Evolutionary conservation across 2,113 vertebrate genomes (phyloP).

Genomic region (Lasiurus cinereus): DNA sequence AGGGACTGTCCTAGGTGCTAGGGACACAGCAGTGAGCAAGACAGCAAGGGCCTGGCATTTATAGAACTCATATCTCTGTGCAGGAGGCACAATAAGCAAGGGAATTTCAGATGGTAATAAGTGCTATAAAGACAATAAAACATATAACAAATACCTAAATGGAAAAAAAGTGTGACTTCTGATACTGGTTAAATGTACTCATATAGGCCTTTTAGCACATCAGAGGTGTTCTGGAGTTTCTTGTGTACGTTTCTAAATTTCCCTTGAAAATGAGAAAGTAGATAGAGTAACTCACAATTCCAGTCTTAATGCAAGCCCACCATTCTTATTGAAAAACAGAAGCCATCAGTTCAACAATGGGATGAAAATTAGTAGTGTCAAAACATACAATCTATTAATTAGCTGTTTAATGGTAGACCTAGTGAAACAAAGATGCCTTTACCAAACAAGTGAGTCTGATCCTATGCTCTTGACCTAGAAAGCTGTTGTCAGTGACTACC

Average conservation of each 20-base stretch:
- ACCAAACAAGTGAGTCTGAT: background rate
- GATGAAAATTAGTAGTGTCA: background rate
- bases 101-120: background rate
- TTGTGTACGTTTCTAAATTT: slow-evolving; percentile 28
- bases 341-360: slow-evolving; percentile 20
- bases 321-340: background rate
- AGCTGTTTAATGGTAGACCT: background rate
- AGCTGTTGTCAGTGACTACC: background rate
- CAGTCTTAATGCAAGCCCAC: background rate
- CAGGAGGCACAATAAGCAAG: background rate
- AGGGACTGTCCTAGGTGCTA: background rate
- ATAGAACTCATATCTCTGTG: background rate
- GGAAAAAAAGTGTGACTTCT: background rate
- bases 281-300: background rate
- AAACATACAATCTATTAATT: slow-evolving; percentile 14
- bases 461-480: background rate
- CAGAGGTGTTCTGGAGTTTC: background rate
- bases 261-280: slow-evolving; percentile 25
- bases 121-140: background rate
- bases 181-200: background rate
- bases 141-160: background rate
- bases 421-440: background rate
- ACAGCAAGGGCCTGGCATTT: background rate
- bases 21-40: background rate
- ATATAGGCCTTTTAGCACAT: background rate